phyloP scores from a whole-genome alignment of 2,113 vertebrate genomes.

The Syngnathus typhle region DNA sequence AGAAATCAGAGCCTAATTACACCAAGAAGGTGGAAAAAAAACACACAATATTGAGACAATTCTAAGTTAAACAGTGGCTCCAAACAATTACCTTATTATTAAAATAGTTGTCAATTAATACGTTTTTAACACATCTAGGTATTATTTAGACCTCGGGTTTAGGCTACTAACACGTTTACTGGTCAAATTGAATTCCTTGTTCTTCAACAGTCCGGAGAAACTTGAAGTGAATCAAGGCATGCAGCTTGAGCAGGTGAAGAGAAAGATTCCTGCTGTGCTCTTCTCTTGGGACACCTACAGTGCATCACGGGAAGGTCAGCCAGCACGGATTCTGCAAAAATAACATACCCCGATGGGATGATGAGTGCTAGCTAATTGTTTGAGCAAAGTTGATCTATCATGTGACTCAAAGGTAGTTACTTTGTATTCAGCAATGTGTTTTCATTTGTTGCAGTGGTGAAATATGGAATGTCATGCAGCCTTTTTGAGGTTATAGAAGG shows the following conservation, averaged over 20 bases:
- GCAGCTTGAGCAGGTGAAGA: conserved; percentile 84
- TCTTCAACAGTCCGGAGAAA: conserved; percentile 77
- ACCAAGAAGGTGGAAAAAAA: too few species aligned
- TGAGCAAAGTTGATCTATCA: not conserved
- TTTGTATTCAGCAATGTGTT: not conserved
- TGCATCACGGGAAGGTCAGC: conserved; percentile 80
- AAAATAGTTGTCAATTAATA: too few species aligned
- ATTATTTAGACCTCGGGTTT: not conserved
- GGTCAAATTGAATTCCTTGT: not conserved
- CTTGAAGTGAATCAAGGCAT: conserved; percentile 81
- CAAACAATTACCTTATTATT: too few species aligned
- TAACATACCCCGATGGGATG: conserved; percentile 1
- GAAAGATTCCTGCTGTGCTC: conserved; percentile 76
- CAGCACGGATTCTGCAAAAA: not conserved
- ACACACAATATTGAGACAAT: too few species aligned
- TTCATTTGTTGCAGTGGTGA: conserved; percentile 69
- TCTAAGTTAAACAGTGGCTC: too few species aligned
- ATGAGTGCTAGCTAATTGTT: not conserved
- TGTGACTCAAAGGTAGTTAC: not conserved
- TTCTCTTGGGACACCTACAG: conserved; percentile 83
- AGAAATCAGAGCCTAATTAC: too few species aligned
- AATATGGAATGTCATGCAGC: conserved; percentile 83
- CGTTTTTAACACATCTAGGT: not conserved
- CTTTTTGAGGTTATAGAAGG: conserved; percentile 86
- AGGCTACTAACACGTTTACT: not conserved